Evolutionary conservation across 2,888 invertebrate species (phyloP).

Genomic region (Cacoxenus indagator): DNA sequence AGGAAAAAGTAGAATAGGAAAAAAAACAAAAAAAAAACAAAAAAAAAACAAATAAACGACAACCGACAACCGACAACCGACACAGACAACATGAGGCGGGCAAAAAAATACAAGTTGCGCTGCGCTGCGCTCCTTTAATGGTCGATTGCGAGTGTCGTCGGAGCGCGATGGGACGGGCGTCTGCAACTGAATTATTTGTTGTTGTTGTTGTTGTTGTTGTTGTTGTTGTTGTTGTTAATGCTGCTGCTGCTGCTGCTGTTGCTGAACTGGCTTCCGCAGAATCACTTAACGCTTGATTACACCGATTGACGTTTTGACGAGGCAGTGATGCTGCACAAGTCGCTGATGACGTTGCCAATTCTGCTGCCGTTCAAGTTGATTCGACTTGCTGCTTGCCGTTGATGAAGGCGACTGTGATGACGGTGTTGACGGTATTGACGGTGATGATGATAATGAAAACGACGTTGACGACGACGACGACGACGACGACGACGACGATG

Average conservation of each 20-base stretch:
- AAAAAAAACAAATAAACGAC: neutral
- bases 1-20: neutral
- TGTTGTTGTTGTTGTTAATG: neutral
- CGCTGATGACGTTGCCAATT: constrained; percentile 18
- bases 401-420: constrained; percentile 38
- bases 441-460: constrained; percentile 14
- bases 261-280: constrained; percentile 53
- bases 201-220: neutral
- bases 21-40: neutral
- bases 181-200: neutral
- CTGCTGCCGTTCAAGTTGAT: constrained; percentile 33
- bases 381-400: constrained; percentile 45
- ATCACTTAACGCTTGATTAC: constrained; percentile 68
- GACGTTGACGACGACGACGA: neutral
- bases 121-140: constrained; percentile 38
- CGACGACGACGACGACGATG: constrained; percentile 9
- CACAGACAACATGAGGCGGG: constrained; percentile 12
- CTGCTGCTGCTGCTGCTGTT: neutral
- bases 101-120: neutral
- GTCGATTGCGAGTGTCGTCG: neutral
- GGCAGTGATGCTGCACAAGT: constrained; percentile 60
- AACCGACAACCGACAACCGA: too few species aligned
- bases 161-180: neutral
- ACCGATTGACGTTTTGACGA: constrained; percentile 63
- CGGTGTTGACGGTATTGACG: constrained; percentile 7